Evolutionary conservation across 2,888 invertebrate genomes (phyloP), one percentile per base, ranked within the genome.

Genomic region (Oasisia sp.): DNA sequence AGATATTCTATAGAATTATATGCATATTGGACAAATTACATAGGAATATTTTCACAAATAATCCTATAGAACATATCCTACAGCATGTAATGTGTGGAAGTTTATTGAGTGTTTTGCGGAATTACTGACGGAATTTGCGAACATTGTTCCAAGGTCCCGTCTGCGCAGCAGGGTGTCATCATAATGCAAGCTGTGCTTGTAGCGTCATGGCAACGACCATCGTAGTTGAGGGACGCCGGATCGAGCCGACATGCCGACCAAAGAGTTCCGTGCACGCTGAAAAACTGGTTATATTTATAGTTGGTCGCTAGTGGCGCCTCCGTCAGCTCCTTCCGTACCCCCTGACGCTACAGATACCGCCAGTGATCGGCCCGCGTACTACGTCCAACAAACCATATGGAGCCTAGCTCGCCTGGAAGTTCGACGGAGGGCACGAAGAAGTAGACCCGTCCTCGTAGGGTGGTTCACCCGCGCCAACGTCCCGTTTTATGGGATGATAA

Each of bases 401-500:
- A 74, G 74, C 74, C 8, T 4, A 74, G 74, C 74, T 74, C 74
- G 74, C 74, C 74, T 74, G 19, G 74, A 74, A 74, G 74, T 74
- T 74, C 74, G 74, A 74, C 27, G 74, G 74, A 74, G 74, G 74
- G 74, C 74, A 74, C n/a, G 74, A 74, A 74, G 27, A 74, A 74
- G 74, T 74, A 27, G 74, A 74, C 74, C 74, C 27, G 14, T 19
- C 74, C 74, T 14, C 74, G 4, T 74, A 74, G 74, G 74, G 74
- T 27, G 14, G 74, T 27, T n/a, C 27, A n/a, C n/a, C 27, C n/a
- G 74, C n/a, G 27, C n/a, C 74, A 74, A 7, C n/a, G 27, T 19
- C 19, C 27, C 74, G n/a, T 27, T 27, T 74, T 19, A 27, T n/a
- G 1, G 4, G 74, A 7, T 74, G n/a, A 74, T 3, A 7, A 5